Conservation (phyloP, 2,888 invertebrate genomes). For the Lutraria lutraria region DNA sequence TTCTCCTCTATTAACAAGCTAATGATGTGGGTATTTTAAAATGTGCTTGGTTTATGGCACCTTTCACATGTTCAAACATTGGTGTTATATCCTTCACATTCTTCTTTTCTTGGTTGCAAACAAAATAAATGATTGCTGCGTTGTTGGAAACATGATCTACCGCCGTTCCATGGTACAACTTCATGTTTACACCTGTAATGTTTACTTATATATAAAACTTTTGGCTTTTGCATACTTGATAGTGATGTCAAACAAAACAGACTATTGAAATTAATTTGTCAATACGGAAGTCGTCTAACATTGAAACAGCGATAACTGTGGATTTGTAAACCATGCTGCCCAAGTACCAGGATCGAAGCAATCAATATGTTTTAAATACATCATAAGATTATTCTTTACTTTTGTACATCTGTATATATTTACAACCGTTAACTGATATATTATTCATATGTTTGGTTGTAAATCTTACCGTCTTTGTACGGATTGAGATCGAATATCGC, state of each 20-base stretch:
- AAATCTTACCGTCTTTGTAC: conserved; percentile 64
- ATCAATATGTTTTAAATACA: too few species aligned
- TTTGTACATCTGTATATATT: too few species aligned
- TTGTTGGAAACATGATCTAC: conserved; percentile 58
- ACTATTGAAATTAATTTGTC: too few species aligned
- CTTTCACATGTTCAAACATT: conserved; percentile 65
- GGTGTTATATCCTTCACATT: conserved; percentile 41
- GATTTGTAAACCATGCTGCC: too few species aligned
- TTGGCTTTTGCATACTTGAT: too few species aligned
- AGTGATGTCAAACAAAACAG: too few species aligned
- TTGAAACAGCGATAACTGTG: too few species aligned
- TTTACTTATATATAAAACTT: too few species aligned
- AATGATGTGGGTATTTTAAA: conserved; percentile 62
- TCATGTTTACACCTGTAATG: conserved; percentile 60
- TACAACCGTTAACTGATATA: too few species aligned
- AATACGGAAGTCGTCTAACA: too few species aligned
- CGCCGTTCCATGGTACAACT: conserved; percentile 63
- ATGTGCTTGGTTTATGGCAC: conserved; percentile 63
- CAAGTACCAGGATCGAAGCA: too few species aligned
- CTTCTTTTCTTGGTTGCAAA: conserved; percentile 51
- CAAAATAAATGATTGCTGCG: conserved; percentile 60
- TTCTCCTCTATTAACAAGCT: conserved; percentile 53
- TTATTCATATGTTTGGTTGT: not conserved
- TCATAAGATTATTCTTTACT: too few species aligned
- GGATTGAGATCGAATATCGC: conserved; percentile 61